These are phyloP conservation scores for Aporophyla lueneburgensis DNA, from an alignment of 2,888 invertebrate genomes.

Conservation along the genomic window DNA sequence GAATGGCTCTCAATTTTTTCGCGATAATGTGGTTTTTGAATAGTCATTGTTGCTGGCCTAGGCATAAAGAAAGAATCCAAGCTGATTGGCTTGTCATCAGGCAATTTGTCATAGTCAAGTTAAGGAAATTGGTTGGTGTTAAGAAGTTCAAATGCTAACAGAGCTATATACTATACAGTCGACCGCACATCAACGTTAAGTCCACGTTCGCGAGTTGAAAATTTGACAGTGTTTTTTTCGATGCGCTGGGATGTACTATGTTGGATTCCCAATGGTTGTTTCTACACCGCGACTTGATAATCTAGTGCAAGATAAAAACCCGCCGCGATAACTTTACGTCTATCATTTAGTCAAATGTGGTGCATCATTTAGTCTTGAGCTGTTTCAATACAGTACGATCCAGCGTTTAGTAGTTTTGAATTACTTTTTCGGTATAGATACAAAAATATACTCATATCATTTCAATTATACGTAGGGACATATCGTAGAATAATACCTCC, in stretches of 20 bases:
- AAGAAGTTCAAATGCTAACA: slow-evolving; percentile 16
- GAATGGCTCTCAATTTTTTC: slow-evolving; percentile 16
- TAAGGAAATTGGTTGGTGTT: slow-evolving; percentile 35
- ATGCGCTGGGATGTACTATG: no score
- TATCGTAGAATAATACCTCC: no score
- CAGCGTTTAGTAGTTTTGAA: neutral
- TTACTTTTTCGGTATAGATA: no score
- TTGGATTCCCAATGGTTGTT: no score
- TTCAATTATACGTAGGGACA: no score
- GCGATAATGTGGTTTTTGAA: slow-evolving; percentile 22
- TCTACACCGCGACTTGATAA: no score
- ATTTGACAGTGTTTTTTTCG: no score
- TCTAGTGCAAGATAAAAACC: no score
- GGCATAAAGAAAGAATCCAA: slow-evolving; percentile 17
- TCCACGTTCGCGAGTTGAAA: no score
- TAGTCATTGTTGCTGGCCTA: slow-evolving; percentile 6
- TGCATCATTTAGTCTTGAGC: neutral
- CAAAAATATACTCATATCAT: no score
- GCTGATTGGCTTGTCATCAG: slow-evolving; percentile 42
- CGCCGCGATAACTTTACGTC: no score
- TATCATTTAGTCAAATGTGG: no score
- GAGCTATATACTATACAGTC: neutral
- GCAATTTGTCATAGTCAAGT: slow-evolving; percentile 41
- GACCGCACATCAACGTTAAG: neutral
- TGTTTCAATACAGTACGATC: neutral